phyloP scores from a whole-genome alignment of 2,797 vertebrate species.

The Saxicola maurus region DNA sequence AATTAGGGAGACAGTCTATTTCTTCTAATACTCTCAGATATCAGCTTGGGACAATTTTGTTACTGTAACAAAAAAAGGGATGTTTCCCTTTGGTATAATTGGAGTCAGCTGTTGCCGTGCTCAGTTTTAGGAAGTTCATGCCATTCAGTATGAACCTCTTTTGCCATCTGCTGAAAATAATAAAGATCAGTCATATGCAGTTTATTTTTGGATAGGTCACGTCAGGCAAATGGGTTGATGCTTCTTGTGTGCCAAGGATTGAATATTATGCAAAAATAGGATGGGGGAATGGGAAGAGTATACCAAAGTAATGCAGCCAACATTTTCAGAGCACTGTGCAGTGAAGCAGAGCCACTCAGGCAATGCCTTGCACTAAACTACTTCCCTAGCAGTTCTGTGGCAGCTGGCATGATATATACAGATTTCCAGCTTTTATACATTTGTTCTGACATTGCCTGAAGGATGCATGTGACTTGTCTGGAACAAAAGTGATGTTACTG shows the following conservation, averaged over 20 bases:
- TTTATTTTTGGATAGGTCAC: constrained; percentile 4
- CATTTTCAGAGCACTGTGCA: background rate
- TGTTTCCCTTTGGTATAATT: background rate
- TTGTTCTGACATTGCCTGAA: background rate
- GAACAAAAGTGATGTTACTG: background rate
- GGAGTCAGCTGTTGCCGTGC: background rate
- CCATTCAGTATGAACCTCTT: background rate
- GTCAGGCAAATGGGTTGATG: background rate
- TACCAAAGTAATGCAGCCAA: background rate
- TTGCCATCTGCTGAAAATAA: constrained; percentile 25
- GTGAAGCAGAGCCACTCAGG: background rate
- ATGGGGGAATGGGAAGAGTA: background rate
- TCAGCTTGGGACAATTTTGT: background rate
- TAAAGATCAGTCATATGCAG: background rate
- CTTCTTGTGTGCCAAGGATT: background rate
- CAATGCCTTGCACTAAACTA: background rate
- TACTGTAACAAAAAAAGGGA: background rate
- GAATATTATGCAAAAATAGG: background rate
- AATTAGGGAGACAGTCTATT: background rate
- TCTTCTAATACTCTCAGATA: background rate
- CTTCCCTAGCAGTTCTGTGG: background rate
- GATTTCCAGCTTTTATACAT: background rate
- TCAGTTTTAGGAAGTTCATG: background rate
- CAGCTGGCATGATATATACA: background rate
- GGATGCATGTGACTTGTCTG: background rate